These are phyloP conservation scores for Drosophila fuyamai DNA, from an alignment of 1,140 invertebrate genomes.

Conservation along the genomic window DNA sequence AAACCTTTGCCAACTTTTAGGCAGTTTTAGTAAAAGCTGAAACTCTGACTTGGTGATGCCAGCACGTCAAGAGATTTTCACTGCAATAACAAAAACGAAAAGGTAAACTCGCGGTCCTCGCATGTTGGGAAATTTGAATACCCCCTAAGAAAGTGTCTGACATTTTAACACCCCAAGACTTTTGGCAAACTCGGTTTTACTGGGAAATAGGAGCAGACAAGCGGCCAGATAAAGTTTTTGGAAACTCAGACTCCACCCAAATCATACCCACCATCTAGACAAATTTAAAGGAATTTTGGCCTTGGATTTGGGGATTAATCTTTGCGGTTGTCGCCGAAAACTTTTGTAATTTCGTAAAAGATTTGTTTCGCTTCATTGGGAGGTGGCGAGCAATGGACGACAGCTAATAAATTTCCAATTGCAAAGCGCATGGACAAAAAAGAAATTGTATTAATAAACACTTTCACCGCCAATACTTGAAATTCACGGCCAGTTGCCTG, in stretches of 20 bases:
- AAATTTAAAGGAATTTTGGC: constrained; percentile 36
- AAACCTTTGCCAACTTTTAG: constrained; percentile 58
- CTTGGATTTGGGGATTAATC: constrained; percentile 31
- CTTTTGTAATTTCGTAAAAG: constrained; percentile 40
- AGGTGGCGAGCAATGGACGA: constrained; percentile 27
- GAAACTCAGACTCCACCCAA: neutral
- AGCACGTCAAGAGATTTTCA: constrained; percentile 19
- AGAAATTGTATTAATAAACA: constrained; percentile 78
- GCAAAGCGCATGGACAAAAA: constrained; percentile 40
- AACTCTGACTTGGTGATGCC: constrained; percentile 54
- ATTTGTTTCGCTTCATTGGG: constrained; percentile 1
- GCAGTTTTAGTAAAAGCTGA: constrained; percentile 25
- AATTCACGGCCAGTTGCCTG: constrained; percentile 60
- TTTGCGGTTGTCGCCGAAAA: constrained; percentile 18
- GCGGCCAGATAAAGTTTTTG: constrained; percentile 34
- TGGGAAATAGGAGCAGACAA: constrained; percentile 32
- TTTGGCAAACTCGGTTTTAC: constrained; percentile 5
- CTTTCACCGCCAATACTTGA: constrained; percentile 73
- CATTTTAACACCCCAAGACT: constrained; percentile 12
- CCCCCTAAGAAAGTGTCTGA: constrained; percentile 11
- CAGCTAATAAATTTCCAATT: constrained; percentile 51
- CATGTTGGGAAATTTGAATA: constrained; percentile 14
- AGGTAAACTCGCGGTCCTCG: constrained; percentile 5
- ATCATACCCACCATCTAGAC: neutral
- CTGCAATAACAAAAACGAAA: constrained; percentile 6